A percentile compares a stretch with the other conserved stretches of the same genome.
These are phyloP conservation scores for Centropus unirufus DNA, from an alignment of 2,113 vertebrate genomes.

Conservation along the genomic window DNA sequence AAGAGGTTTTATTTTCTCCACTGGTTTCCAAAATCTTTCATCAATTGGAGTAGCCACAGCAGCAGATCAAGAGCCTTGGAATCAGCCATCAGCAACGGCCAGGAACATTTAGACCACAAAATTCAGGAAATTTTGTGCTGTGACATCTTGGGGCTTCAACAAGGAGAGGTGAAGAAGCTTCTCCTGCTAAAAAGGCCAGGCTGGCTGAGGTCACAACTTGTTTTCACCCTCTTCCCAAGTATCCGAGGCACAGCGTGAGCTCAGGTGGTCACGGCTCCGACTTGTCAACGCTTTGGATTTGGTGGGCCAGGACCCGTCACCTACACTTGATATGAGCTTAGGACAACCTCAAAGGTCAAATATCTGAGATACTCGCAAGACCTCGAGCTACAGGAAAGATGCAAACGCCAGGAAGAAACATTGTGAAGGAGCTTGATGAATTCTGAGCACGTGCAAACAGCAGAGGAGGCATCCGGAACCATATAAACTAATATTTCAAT, in stretches of 20 bases:
- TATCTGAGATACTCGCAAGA: background rate
- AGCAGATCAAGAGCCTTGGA: background rate
- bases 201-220: background rate
- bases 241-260: background rate
- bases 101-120: background rate
- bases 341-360: background rate
- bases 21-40: background rate
- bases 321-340: background rate
- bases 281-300: background rate
- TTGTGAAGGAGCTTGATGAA: background rate
- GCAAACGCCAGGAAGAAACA: background rate
- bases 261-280: background rate
- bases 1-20: background rate
- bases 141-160: background rate
- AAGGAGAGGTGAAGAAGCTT: background rate
- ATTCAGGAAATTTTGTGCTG: background rate
- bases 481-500: background rate
- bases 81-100: background rate
- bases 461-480: background rate
- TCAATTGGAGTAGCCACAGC: background rate
- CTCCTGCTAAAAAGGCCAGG: background rate
- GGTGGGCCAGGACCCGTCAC: background rate
- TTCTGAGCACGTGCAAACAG: background rate
- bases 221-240: background rate
- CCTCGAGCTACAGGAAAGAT: background rate